A percentile compares a stretch with the other conserved stretches of the same genome.
These are phyloP conservation scores for Andrena dorsata DNA, from an alignment of 2,888 invertebrate species.

Conservation along the genomic window DNA sequence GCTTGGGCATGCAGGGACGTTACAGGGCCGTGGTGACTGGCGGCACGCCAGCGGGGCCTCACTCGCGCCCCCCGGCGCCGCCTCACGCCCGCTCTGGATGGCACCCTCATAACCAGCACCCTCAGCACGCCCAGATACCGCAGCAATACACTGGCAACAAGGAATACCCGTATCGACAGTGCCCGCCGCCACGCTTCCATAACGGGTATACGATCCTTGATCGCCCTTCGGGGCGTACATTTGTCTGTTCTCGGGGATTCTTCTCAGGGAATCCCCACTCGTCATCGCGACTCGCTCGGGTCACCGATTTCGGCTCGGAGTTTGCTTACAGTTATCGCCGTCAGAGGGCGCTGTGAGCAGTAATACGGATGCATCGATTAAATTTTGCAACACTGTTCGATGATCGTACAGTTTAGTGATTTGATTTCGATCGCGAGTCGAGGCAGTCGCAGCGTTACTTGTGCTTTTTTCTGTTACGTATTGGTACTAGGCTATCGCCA, in stretches of 20 bases:
- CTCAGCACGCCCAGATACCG: slow-evolving; percentile 71
- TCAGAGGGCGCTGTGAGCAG: too few relatives aligned
- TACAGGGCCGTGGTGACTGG: slow-evolving; percentile 75
- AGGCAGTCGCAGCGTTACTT: too few relatives aligned
- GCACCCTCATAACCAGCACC: slow-evolving; percentile 76
- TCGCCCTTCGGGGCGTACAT: slow-evolving; percentile 7
- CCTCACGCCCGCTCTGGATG: slow-evolving; percentile 75
- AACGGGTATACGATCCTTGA: slow-evolving; percentile 75
- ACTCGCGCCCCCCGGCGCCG: slow-evolving; percentile 71
- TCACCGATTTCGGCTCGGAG: too few relatives aligned
- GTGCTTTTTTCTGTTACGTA: too few relatives aligned
- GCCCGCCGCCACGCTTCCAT: slow-evolving; percentile 78
- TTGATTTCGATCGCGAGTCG: too few relatives aligned
- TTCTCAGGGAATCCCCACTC: not conserved
- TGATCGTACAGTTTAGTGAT: too few relatives aligned
- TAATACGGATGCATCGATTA: too few relatives aligned
- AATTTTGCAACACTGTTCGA: too few relatives aligned
- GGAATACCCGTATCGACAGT: slow-evolving; percentile 81
- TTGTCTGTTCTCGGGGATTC: not conserved
- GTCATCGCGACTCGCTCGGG: too few relatives aligned
- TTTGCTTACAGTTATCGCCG: too few relatives aligned
- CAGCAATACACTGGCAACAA: slow-evolving; percentile 77
- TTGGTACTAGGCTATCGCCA: too few relatives aligned
- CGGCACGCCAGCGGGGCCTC: slow-evolving; percentile 71
- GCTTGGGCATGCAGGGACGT: slow-evolving; percentile 79